Evolutionary conservation across 2,797 vertebrate genomes (phyloP).

Genomic region (Clarias pachynema): DNA sequence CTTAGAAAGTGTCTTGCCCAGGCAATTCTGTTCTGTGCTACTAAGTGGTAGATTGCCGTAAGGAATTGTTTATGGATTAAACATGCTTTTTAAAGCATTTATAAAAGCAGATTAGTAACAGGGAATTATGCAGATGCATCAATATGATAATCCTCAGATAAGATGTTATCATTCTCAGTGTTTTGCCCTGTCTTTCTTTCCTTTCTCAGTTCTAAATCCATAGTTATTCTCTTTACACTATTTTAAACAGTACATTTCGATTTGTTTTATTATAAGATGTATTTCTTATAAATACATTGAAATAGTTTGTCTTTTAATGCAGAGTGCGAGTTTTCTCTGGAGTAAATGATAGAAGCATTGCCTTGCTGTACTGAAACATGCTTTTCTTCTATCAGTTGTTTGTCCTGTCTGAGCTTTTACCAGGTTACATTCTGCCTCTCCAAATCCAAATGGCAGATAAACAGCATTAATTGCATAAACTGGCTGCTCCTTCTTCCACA

Average conservation of each 20-base stretch:
- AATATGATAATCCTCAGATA: conserved; percentile 75
- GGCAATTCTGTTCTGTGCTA: conserved; percentile 62
- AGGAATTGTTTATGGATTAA: conserved; percentile 73
- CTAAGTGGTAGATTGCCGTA: conserved; percentile 64
- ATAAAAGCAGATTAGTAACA: conserved; percentile 79
- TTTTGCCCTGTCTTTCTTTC: conserved; percentile 19
- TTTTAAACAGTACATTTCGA: conserved; percentile 20
- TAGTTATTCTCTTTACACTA: conserved; percentile 52
- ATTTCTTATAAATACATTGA: not conserved
- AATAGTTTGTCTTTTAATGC: not conserved
- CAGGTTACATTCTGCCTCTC: conserved; percentile 70
- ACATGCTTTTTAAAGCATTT: conserved; percentile 69
- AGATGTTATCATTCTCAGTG: conserved; percentile 69
- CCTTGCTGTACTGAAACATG: conserved; percentile 12
- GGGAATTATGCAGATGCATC: conserved; percentile 82
- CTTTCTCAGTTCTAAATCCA: conserved; percentile 60
- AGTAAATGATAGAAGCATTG: conserved; percentile 15
- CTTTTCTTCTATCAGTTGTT: conserved; percentile 60
- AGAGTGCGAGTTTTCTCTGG: not conserved
- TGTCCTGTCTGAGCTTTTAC: conserved; percentile 72
- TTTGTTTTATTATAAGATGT: not conserved
- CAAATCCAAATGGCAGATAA: conserved; percentile 69
- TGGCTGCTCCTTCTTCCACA: conserved; percentile 66
- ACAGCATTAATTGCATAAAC: conserved; percentile 71
- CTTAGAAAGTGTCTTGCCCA: conserved; percentile 53